Evolutionary conservation across 2,797 vertebrate species (phyloP).

Genomic region (Xenops minutus): DNA sequence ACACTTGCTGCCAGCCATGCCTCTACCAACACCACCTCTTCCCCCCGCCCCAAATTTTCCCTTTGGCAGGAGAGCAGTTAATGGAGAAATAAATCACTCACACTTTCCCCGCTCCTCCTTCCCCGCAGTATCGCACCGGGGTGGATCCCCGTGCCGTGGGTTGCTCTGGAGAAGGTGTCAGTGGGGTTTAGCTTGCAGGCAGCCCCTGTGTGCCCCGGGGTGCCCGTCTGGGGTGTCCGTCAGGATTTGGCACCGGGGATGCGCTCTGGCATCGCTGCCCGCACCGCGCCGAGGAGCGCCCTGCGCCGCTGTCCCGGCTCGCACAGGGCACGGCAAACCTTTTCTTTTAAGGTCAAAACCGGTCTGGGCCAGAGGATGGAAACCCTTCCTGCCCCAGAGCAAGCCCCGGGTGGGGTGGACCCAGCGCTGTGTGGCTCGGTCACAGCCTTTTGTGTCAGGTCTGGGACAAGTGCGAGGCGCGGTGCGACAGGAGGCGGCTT

Average conservation of each 20-base stretch:
- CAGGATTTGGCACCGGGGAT: not conserved
- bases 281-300: not conserved
- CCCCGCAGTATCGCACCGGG: not conserved
- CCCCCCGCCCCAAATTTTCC: not conserved
- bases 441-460: not conserved
- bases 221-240: accelerated
- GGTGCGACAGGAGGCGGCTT: not conserved
- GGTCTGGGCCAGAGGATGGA: not conserved
- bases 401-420: not conserved
- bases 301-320: not conserved
- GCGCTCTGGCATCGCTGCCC: not conserved
- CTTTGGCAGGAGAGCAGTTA: not conserved
- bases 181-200: not conserved
- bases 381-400: not conserved
- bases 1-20: not conserved
- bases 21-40: not conserved
- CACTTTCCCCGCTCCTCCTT: accelerated
- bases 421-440: not conserved
- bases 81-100: not conserved
- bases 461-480: not conserved
- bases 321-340: not conserved
- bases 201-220: not conserved
- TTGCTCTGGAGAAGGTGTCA: not conserved
- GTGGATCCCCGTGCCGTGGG: accelerated
- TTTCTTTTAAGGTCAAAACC: not conserved